Conservation (phyloP, 1,140 invertebrate species). For the Euwallacea similis region DNA sequence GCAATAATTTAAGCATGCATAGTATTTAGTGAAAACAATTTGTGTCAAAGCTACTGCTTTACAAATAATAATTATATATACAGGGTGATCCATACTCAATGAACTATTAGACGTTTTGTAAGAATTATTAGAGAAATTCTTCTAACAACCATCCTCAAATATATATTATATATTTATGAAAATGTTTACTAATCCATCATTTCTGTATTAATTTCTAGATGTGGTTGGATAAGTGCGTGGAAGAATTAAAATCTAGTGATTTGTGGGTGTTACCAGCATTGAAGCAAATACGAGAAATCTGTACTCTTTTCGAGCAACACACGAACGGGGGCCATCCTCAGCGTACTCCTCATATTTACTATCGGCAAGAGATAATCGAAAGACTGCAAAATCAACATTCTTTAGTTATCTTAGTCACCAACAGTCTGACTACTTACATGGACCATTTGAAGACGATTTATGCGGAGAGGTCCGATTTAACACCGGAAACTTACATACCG, state of each 20-base stretch:
- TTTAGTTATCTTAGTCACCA: slow-evolving; percentile 90
- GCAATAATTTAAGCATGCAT: background rate
- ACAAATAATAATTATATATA: too few species aligned
- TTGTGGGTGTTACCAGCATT: slow-evolving; percentile 92
- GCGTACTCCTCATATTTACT: slow-evolving; percentile 65
- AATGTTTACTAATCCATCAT: too few species aligned
- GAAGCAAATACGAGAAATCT: slow-evolving; percentile 95
- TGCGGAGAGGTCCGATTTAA: slow-evolving; percentile 74
- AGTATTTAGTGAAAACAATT: too few species aligned
- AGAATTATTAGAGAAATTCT: too few species aligned
- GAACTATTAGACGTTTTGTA: too few species aligned
- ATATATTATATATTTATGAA: too few species aligned
- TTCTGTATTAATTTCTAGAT: slow-evolving; percentile 47
- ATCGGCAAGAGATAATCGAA: slow-evolving; percentile 82
- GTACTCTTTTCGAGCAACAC: slow-evolving; percentile 83
- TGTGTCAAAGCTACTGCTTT: too few species aligned
- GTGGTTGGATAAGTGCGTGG: slow-evolving; percentile 95
- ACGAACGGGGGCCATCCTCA: slow-evolving; percentile 58
- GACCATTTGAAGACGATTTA: slow-evolving; percentile 75
- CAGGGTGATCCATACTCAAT: too few species aligned
- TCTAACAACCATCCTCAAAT: too few species aligned
- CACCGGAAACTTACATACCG: slow-evolving; percentile 79
- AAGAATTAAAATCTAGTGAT: slow-evolving; percentile 86
- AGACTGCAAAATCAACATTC: slow-evolving; percentile 89
- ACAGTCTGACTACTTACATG: slow-evolving; percentile 92